Conservation (phyloP, 2,797 vertebrate genomes). For the Novumbra hubbsi region DNA sequence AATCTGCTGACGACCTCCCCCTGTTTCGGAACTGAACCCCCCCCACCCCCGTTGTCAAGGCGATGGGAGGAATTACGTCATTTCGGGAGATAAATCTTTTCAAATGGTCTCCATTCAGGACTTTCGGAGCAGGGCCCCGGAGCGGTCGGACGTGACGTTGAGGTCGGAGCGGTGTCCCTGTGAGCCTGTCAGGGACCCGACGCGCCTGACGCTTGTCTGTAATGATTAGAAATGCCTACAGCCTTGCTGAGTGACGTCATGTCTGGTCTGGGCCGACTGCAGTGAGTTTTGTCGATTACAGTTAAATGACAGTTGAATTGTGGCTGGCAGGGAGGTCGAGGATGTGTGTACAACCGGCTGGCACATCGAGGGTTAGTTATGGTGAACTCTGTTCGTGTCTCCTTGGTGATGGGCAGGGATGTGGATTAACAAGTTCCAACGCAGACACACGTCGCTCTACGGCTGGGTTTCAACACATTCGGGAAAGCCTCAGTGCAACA, state of each 20-base stretch:
- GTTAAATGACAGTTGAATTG: too few relatives aligned
- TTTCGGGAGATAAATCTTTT: neutral
- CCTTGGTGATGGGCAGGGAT: neutral
- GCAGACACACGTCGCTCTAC: too few relatives aligned
- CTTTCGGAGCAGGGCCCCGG: too few relatives aligned
- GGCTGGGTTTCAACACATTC: too few relatives aligned
- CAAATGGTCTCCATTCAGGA: neutral
- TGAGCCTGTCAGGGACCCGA: conserved; percentile 49
- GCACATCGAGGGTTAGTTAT: conserved; percentile 45
- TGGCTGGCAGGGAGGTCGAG: too few relatives aligned
- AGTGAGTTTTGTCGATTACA: conserved; percentile 64
- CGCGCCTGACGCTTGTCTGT: conserved; percentile 70
- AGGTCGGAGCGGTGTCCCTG: conserved; percentile 59
- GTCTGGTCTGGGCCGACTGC: conserved; percentile 63
- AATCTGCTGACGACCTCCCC: conserved; percentile 8
- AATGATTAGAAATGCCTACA: conserved; percentile 71
- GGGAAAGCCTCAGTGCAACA: conserved; percentile 29
- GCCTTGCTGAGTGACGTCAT: conserved; percentile 69
- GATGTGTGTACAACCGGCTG: too few relatives aligned
- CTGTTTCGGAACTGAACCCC: neutral
- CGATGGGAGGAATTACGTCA: neutral
- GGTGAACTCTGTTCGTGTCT: conserved; percentile 48
- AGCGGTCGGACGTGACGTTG: too few relatives aligned
- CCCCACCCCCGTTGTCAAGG: neutral
- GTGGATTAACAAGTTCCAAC: neutral